Evolutionary conservation across 2,113 vertebrate genomes (phyloP), one percentile per base, ranked within the genome.

Genomic region (Excalfactoria chinensis): DNA sequence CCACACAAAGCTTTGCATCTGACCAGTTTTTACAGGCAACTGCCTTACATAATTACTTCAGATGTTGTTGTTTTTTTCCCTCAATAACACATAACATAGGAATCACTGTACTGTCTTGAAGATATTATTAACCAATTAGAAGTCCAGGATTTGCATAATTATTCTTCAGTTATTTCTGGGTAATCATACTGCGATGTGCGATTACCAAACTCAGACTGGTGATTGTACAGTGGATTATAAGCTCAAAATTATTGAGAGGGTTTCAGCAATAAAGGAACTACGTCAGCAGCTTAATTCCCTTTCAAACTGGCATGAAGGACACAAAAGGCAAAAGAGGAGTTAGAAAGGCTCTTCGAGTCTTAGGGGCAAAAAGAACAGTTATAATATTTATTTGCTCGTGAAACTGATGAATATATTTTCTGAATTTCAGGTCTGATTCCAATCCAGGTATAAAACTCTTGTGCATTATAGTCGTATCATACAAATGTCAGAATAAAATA

Each of bases 111-210:
- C 56, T 66, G 79, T 89, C 82, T 93, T 95, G 88, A 94, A 93
- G 94, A 91, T 85, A 77, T 96, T 94, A 95, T 95, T 96, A 93
- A 85, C 89, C 94, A 96, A 92, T 96, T 96, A 96, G 89, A 88
- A 95, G 64, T 76, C 43, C 40, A 21, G 68, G 84, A 96, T 96
- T 91, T 96, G 69, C 91, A 94, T 93, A 96, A 96, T 95, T 75
- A 84, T 46, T 91, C 87, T 93, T 93, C 89, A 89, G 94, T 88
- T 95, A 89, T 89, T 93, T 96, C 93, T 93, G 79, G 79, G 78
- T 91, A 91, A 94, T 89, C 84, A 58, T 51, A 89, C 77, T 89
- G 78, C 92, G 94, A 92, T 1, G 21, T 74, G 75, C 0, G 85
- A 94, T 93, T 95, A 87, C 75, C 58, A 35, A 79, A 92, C 81